Evolutionary conservation across 2,888 invertebrate genomes (phyloP).

Genomic region (Emmelina monodactyla): DNA sequence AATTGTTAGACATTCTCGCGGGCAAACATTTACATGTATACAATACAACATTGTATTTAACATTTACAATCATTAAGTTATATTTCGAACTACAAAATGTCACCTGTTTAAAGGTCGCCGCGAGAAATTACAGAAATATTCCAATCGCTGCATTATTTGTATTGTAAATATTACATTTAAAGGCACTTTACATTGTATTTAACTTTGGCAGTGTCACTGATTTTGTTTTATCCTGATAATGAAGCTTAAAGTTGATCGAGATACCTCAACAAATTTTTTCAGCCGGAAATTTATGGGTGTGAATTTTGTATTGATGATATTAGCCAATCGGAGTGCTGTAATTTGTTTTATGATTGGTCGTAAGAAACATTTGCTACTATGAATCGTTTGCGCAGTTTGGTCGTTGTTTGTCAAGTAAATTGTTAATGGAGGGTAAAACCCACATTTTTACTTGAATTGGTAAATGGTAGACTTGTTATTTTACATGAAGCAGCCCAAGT

Average conservation of each 20-base stretch:
- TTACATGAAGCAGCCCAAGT: slow-evolving; percentile 33
- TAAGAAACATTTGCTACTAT: background rate
- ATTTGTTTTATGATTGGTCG: slow-evolving; percentile 1
- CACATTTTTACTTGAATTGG: background rate
- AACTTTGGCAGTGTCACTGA: background rate
- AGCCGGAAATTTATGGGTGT: too few species aligned
- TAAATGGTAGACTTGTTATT: slow-evolving; percentile 37
- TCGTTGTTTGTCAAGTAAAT: background rate
- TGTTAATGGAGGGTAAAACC: background rate
- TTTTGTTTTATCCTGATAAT: too few species aligned
- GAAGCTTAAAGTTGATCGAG: too few species aligned
- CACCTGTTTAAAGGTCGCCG: too few species aligned
- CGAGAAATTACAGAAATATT: slow-evolving; percentile 3
- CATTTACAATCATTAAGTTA: too few species aligned
- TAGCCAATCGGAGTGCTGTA: too few species aligned
- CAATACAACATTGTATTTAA: slow-evolving; percentile 1
- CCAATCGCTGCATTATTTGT: slow-evolving; percentile 4
- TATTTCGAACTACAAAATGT: too few species aligned
- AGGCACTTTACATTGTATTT: background rate
- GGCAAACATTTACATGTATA: slow-evolving; percentile 1
- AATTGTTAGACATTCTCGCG: background rate
- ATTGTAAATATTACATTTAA: slow-evolving; percentile 2
- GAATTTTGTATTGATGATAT: too few species aligned
- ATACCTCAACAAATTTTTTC: too few species aligned
- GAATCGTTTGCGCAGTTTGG: background rate